Percentiles rank a stretch among this genome's conserved stretches.
Conservation (phyloP, 92 coral and sea anemone genomes). For the Heliopora coerulea region DNA sequence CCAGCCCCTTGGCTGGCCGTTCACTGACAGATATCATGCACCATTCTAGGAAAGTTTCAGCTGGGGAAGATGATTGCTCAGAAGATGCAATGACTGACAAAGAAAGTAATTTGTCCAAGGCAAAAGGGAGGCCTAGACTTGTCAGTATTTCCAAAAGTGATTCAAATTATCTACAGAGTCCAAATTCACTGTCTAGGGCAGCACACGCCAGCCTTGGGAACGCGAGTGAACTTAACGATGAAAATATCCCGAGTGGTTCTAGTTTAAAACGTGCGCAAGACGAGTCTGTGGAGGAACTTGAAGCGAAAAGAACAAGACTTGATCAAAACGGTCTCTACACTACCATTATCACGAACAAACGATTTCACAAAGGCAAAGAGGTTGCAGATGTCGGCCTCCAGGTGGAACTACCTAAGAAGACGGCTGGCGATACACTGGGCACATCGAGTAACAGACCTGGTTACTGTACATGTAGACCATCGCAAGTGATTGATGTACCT, state of each 20-base stretch:
- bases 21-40: slow-evolving; percentile 76
- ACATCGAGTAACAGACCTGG: slow-evolving; percentile 40
- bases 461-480: slow-evolving; percentile 26
- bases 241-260: not conserved
- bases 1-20: slow-evolving; percentile 94
- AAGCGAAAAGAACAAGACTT: slow-evolving; percentile 2
- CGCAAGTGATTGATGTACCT: slow-evolving; percentile 69
- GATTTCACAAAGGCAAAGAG: slow-evolving; percentile 28
- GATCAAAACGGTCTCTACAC: slow-evolving; percentile 19
- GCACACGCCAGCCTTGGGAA: slow-evolving; percentile 13
- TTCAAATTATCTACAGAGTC: slow-evolving; percentile 22
- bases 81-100: slow-evolving; percentile 46
- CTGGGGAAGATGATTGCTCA: slow-evolving; percentile 25
- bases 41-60: slow-evolving; percentile 55
- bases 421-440: slow-evolving; percentile 30
- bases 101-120: slow-evolving; percentile 46
- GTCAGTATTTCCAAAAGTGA: slow-evolving; percentile 7
- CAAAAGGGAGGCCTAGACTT: slow-evolving; percentile 37
- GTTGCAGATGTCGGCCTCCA: slow-evolving; percentile 88
- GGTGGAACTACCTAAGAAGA: slow-evolving; percentile 68
- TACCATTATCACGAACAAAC: slow-evolving; percentile 8
- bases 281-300: not conserved
- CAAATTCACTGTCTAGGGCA: not conserved
- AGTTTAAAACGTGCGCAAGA: slow-evolving; percentile 24
- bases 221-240: not conserved